Conservation (phyloP, 2,797 vertebrate species). For the Helostoma temminkii region DNA sequence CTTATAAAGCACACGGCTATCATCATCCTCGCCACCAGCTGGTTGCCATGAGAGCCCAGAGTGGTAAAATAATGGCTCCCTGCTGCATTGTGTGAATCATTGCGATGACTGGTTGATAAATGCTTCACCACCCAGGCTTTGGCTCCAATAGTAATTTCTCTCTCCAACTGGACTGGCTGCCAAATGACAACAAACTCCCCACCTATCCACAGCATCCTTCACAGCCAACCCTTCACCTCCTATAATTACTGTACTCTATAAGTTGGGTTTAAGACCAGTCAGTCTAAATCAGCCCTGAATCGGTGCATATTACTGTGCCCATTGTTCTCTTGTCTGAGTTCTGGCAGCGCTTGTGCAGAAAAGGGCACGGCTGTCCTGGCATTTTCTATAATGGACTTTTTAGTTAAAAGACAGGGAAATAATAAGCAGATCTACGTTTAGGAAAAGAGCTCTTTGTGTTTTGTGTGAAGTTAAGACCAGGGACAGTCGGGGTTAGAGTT, state of each 20-base stretch:
- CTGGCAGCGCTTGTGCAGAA: constrained; percentile 71
- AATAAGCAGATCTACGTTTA: constrained; percentile 74
- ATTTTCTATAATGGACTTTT: constrained; percentile 83
- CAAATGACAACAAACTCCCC: constrained; percentile 70
- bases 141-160: constrained; percentile 60
- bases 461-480: constrained; percentile 62
- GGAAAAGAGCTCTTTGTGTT: constrained; percentile 71
- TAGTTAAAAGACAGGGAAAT: constrained; percentile 82
- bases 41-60: constrained; percentile 49
- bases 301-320: constrained; percentile 57
- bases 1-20: constrained; percentile 53
- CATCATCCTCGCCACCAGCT: constrained; percentile 52
- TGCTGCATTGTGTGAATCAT: constrained; percentile 67
- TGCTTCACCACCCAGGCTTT: constrained; percentile 60
- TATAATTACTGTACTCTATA: constrained; percentile 75
- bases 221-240: constrained; percentile 43
- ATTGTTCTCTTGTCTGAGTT: constrained; percentile 78
- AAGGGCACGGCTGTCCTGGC: constrained; percentile 80
- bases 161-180: constrained; percentile 64
- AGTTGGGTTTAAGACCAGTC: constrained; percentile 78
- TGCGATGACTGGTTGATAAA: constrained; percentile 75
- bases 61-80: constrained; percentile 67
- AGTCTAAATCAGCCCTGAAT: constrained; percentile 75
- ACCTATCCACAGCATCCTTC: constrained; percentile 39
- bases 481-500: constrained; percentile 64